Conservation (phyloP, 2,113 vertebrate genomes). For the Dicentrarchus labrax region DNA sequence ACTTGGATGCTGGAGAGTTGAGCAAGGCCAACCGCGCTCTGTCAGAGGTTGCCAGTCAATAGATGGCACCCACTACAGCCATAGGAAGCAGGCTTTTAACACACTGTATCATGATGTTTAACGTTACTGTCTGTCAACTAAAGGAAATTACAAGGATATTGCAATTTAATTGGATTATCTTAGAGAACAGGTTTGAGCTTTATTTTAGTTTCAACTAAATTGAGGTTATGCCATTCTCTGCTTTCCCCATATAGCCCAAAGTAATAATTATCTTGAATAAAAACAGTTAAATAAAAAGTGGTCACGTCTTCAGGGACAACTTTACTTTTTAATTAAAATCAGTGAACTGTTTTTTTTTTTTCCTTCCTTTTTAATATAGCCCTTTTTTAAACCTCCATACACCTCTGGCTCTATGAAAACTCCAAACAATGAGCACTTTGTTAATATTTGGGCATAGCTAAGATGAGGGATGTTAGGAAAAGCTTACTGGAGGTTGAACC, state of each 20-base stretch:
- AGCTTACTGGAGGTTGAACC: slow-evolving; percentile 63
- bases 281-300: slow-evolving; percentile 49
- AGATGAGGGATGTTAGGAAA: slow-evolving; percentile 69
- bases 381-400: slow-evolving; percentile 35
- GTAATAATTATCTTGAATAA: slow-evolving; percentile 47
- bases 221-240: slow-evolving; percentile 14
- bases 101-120: neutral
- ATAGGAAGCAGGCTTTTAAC: neutral
- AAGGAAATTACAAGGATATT: slow-evolving; percentile 46
- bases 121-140: neutral
- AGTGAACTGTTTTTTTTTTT: slow-evolving; percentile 3
- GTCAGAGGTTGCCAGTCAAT: slow-evolving; percentile 24
- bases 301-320: slow-evolving; percentile 42
- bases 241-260: slow-evolving; percentile 33
- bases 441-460: slow-evolving; percentile 75
- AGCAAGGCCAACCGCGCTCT: neutral
- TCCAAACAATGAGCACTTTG: slow-evolving; percentile 80
- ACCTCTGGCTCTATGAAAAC: slow-evolving; percentile 61
- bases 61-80: neutral
- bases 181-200: neutral
- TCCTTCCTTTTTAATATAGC: neutral
- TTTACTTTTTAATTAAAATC: slow-evolving; percentile 69
- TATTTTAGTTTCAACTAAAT: neutral
- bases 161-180: slow-evolving; percentile 51
- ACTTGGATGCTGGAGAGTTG: slow-evolving; percentile 17